These are phyloP conservation scores for Carassius carassius DNA, from an alignment of 2,113 vertebrate species.

Conservation along the genomic window DNA sequence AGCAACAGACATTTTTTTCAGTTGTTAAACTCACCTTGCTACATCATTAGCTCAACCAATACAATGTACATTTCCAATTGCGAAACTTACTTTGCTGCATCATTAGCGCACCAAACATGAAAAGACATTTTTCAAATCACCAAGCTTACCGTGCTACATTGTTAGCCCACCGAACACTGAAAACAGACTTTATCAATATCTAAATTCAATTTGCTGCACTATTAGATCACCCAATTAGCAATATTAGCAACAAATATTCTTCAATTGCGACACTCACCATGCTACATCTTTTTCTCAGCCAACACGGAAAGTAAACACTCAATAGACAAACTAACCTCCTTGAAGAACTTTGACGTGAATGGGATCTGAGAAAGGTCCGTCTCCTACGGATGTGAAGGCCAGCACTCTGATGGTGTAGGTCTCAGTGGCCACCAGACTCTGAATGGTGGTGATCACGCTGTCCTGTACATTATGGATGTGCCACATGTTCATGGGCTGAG, in stretches of 20 bases:
- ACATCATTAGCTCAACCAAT: no score
- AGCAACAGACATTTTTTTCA: no score
- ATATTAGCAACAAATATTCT: no score
- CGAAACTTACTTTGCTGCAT: no score
- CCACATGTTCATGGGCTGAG: slow-evolving; percentile 89
- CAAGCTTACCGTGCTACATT: no score
- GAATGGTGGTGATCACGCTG: slow-evolving; percentile 92
- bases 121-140: no score
- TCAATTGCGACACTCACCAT: neutral
- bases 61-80: no score
- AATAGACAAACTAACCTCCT: slow-evolving; percentile 81
- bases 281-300: neutral
- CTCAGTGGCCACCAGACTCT: slow-evolving; percentile 87
- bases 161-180: neutral
- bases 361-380: slow-evolving; percentile 93
- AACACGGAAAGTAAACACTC: slow-evolving; percentile 1
- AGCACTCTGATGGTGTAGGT: slow-evolving; percentile 94
- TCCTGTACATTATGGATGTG: slow-evolving; percentile 97
- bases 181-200: neutral
- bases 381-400: slow-evolving; percentile 96
- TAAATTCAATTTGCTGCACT: neutral
- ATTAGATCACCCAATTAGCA: neutral
- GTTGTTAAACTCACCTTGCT: no score
- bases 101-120: no score
- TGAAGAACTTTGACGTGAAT: slow-evolving; percentile 96